These are phyloP conservation scores for Anabacerthia variegaticeps DNA, from an alignment of 2,797 vertebrate species.

Conservation along the genomic window DNA sequence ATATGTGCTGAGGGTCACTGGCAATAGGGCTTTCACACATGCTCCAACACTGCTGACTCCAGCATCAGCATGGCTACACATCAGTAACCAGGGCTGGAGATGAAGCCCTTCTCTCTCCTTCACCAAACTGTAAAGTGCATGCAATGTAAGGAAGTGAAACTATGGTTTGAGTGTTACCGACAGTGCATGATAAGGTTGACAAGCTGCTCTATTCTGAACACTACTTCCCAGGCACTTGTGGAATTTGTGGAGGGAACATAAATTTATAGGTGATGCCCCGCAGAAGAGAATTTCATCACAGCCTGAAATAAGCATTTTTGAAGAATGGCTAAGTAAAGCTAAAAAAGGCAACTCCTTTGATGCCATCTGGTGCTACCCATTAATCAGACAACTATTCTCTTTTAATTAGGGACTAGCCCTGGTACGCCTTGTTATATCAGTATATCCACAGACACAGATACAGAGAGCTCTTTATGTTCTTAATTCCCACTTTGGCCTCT, in stretches of 20 bases:
- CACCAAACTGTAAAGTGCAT: background rate
- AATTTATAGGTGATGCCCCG: background rate
- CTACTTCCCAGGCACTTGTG: background rate
- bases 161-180: accelerated
- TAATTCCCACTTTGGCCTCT: background rate
- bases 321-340: slow-evolving; percentile 13
- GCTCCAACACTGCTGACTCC: background rate
- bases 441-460: background rate
- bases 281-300: background rate
- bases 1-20: background rate
- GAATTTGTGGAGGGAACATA: accelerated
- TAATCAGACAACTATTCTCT: slow-evolving; percentile 17
- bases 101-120: background rate
- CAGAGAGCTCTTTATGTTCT: background rate
- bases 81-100: background rate
- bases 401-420: slow-evolving; percentile 8
- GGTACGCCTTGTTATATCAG: background rate
- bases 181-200: background rate
- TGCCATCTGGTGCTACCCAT: slow-evolving; percentile 25
- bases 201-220: background rate
- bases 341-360: background rate
- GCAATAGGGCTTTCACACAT: background rate
- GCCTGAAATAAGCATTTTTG: slow-evolving; percentile 5
- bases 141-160: background rate
- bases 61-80: accelerated